Conservation (phyloP, 2,113 vertebrate species). For the Chaenocephalus aceratus region DNA sequence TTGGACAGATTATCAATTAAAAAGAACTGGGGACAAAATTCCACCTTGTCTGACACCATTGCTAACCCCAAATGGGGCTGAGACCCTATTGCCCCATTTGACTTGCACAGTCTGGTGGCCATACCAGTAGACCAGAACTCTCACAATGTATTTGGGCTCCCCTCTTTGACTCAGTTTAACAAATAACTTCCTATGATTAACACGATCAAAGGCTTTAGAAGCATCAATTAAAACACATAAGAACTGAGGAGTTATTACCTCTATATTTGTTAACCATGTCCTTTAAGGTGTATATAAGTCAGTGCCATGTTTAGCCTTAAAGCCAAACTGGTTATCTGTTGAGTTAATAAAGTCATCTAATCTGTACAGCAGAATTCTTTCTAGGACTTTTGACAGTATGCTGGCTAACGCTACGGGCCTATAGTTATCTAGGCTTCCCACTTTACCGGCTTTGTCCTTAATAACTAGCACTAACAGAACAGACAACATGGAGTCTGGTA, state of each 20-base stretch:
- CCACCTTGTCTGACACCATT: background rate
- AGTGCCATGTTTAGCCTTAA: conserved; percentile 1
- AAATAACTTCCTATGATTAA: too few species aligned
- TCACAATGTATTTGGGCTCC: background rate
- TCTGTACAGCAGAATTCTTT: background rate
- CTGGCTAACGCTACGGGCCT: background rate
- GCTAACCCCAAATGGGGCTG: background rate
- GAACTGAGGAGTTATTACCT: background rate
- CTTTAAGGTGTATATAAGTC: background rate
- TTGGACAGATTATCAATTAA: background rate
- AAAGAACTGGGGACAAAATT: background rate
- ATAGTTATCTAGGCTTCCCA: background rate
- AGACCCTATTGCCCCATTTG: conserved; percentile 3
- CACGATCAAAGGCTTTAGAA: too few species aligned
- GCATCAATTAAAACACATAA: background rate
- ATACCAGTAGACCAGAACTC: background rate
- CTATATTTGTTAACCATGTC: background rate
- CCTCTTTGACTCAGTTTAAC: background rate
- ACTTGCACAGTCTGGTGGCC: background rate
- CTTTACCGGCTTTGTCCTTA: background rate
- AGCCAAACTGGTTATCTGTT: conserved; percentile 9
- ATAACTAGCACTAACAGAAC: conserved; percentile 17
- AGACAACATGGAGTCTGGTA: conserved; percentile 3
- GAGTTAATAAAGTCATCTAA: background rate
- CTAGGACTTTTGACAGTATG: conserved; percentile 3